Evolutionary conservation across 2,888 invertebrate genomes (phyloP).

Genomic region (Macrophya annulata): DNA sequence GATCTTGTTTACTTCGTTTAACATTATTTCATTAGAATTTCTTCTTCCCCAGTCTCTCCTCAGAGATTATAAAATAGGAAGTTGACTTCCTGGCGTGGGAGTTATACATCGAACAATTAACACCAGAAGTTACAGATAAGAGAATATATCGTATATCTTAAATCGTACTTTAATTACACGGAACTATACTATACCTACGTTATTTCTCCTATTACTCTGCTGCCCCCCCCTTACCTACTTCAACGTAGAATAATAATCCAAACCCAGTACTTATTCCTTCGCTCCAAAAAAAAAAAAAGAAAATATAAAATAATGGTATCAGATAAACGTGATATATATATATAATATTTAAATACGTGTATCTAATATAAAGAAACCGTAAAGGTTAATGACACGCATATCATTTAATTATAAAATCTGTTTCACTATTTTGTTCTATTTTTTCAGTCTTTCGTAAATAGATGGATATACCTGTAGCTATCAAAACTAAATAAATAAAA

Average conservation of each 20-base stretch:
- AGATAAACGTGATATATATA: not conserved
- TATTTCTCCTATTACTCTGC: not conserved
- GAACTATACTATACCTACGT: not conserved
- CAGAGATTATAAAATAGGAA: conserved; percentile 64
- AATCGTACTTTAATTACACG: conserved; percentile 40
- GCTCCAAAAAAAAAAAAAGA: not conserved
- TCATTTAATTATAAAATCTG: not conserved
- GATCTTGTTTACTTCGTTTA: conserved; percentile 46
- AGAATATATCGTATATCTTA: conserved; percentile 20
- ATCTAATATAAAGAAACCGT: not conserved
- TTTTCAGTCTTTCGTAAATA: too few species aligned
- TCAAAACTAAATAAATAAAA: too few species aligned
- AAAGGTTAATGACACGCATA: not conserved
- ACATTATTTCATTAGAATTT: conserved; percentile 38
- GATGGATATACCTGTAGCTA: too few species aligned
- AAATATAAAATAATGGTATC: not conserved
- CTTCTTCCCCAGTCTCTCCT: not conserved
- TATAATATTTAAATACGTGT: not conserved
- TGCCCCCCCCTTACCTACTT: too few species aligned
- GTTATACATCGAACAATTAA: conserved; percentile 69
- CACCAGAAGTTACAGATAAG: conserved; percentile 58
- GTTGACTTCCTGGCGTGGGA: conserved; percentile 72
- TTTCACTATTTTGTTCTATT: too few species aligned
- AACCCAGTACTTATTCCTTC: not conserved
- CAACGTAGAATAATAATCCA: not conserved